phyloP scores from a whole-genome alignment of 1,140 invertebrate genomes.

The Meloidogyne chitwoodi region DNA sequence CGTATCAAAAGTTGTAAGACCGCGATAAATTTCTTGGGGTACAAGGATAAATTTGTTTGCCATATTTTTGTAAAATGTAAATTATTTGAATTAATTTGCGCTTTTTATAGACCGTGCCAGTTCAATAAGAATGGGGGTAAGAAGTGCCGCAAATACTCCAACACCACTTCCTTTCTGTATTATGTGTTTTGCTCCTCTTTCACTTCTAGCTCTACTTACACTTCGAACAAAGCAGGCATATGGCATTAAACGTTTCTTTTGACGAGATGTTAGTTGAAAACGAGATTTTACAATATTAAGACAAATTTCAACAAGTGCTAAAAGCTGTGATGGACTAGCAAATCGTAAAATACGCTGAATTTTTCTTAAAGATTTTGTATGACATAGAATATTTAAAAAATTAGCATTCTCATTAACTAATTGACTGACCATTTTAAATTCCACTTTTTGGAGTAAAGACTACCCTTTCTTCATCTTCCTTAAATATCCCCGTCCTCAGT shows the following conservation, averaged over 20 bases:
- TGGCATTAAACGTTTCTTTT: slow-evolving; percentile 17
- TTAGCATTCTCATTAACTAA: neutral
- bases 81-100: neutral
- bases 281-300: slow-evolving; percentile 19
- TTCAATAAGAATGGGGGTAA: slow-evolving; percentile 2
- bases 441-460: slow-evolving; percentile 8
- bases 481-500: slow-evolving; percentile 6
- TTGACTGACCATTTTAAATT: neutral
- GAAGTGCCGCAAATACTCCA: neutral
- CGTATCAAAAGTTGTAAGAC: neutral
- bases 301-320: slow-evolving; percentile 19
- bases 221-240: slow-evolving; percentile 21
- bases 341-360: neutral
- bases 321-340: slow-evolving; percentile 1
- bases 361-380: slow-evolving; percentile 8
- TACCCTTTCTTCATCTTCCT: neutral
- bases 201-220: slow-evolving; percentile 3
- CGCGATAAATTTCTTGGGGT: slow-evolving; percentile 11
- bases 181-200: slow-evolving; percentile 7
- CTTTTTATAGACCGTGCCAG: neutral
- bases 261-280: slow-evolving; percentile 12
- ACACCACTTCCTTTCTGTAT: slow-evolving; percentile 1
- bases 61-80: neutral
- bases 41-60: slow-evolving; percentile 15
- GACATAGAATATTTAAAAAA: neutral